These are phyloP conservation scores for Solea senegalensis DNA, from an alignment of 2,113 vertebrate genomes.

Conservation along the genomic window DNA sequence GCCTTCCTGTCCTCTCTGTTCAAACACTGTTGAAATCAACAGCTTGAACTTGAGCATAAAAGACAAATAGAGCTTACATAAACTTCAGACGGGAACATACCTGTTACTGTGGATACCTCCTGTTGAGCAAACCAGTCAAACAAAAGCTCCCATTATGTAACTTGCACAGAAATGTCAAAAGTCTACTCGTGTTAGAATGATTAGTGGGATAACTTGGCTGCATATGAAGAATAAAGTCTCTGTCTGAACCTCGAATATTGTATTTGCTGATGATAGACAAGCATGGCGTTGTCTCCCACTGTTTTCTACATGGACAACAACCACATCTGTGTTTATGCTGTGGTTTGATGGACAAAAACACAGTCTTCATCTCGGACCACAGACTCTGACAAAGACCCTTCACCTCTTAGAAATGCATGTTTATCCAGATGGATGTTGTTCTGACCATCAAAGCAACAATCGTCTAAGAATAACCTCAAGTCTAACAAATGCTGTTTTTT, in stretches of 20 bases:
- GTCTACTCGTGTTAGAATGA: background rate
- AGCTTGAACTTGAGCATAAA: conserved; percentile 4
- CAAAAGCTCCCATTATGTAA: conserved; percentile 51
- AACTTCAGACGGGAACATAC: conserved; percentile 36
- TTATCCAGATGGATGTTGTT: conserved; percentile 69
- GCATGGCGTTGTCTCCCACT: background rate
- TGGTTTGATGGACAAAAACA: conserved; percentile 14
- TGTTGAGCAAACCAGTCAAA: conserved; percentile 49
- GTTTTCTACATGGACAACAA: conserved; percentile 20
- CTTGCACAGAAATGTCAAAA: conserved; percentile 14
- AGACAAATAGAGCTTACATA: conserved; percentile 52
- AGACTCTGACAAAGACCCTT: conserved; percentile 43
- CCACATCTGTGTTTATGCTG: conserved; percentile 60
- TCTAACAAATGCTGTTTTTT: background rate
- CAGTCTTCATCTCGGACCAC: conserved; percentile 38
- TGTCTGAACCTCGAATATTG: too few species aligned
- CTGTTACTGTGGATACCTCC: conserved; percentile 24
- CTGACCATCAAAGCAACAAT: conserved; percentile 14
- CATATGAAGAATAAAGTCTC: background rate
- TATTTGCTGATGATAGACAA: background rate
- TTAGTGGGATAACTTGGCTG: background rate
- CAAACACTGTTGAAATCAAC: conserved; percentile 38
- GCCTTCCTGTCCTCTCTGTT: conserved; percentile 2
- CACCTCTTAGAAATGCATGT: conserved; percentile 50
- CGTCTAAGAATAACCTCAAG: conserved; percentile 28